These are phyloP conservation scores for Tokudaia tokunoshimensis DNA, from an alignment of 2,797 vertebrate species.

Conservation along the genomic window DNA sequence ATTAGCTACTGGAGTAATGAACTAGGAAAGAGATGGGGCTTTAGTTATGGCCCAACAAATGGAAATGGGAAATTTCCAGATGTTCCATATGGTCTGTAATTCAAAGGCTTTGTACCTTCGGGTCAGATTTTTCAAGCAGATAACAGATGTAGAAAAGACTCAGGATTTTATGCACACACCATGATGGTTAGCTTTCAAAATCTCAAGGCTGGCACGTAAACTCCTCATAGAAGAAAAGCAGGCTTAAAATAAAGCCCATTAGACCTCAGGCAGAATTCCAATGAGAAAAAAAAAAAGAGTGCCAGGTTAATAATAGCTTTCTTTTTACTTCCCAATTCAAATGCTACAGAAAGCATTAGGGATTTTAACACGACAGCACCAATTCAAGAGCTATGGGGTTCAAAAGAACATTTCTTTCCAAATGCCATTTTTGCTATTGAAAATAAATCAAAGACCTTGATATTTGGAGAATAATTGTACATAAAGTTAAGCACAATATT, in stretches of 20 bases:
- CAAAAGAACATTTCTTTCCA: constrained; percentile 67
- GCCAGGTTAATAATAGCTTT: constrained; percentile 75
- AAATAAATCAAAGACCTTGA: constrained; percentile 59
- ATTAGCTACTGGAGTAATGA: constrained; percentile 81
- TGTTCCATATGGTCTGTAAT: constrained; percentile 80
- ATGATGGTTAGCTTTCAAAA: constrained; percentile 76
- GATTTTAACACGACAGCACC: constrained; percentile 55
- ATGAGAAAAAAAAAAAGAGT: constrained; percentile 41
- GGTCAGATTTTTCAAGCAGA: constrained; percentile 80
- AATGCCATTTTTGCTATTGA: constrained; percentile 43
- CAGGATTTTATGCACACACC: constrained; percentile 62
- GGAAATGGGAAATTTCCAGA: constrained; percentile 82
- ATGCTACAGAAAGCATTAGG: constrained; percentile 44
- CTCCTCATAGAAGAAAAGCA: constrained; percentile 63
- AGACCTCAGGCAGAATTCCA: constrained; percentile 67
- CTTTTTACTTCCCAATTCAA: constrained; percentile 72
- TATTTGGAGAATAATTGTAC: constrained; percentile 36
- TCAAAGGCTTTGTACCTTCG: constrained; percentile 75
- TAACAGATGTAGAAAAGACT: constrained; percentile 77
- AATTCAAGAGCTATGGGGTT: constrained; percentile 57
- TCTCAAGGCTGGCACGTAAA: constrained; percentile 59
- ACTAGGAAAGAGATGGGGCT: constrained; percentile 70
- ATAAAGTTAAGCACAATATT: background rate
- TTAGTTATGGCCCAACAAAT: constrained; percentile 80
- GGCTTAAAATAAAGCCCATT: constrained; percentile 76